Percentiles rank a stretch among this genome's conserved stretches.
These are phyloP conservation scores for Vireo altiloquus DNA, from an alignment of 2,113 vertebrate genomes.

Conservation along the genomic window DNA sequence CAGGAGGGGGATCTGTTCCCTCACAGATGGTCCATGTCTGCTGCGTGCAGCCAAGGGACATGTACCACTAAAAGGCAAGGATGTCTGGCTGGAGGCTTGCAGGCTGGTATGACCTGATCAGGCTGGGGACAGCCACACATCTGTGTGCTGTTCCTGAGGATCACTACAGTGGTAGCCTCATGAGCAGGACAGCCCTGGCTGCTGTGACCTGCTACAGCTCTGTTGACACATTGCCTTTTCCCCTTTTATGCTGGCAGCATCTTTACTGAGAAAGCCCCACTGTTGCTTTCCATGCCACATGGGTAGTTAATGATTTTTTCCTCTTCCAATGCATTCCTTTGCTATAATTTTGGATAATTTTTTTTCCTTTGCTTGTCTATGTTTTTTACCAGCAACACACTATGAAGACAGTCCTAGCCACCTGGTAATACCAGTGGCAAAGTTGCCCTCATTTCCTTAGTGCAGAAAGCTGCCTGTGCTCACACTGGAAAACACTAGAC, in stretches of 20 bases:
- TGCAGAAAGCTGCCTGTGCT: background rate
- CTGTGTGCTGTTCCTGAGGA: background rate
- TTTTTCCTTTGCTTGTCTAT: background rate
- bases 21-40: background rate
- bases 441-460: background rate
- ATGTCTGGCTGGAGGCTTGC: conserved; percentile 16
- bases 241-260: background rate
- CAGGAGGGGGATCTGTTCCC: background rate
- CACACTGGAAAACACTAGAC: background rate
- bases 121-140: background rate
- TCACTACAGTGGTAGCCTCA: background rate
- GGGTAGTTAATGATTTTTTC: background rate
- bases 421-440: background rate
- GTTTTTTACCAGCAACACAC: background rate
- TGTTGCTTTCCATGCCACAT: background rate
- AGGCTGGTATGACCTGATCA: background rate
- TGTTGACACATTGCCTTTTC: accelerated
- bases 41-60: background rate
- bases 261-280: background rate
- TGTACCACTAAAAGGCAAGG: background rate
- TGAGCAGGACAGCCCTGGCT: background rate
- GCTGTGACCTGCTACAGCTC: background rate
- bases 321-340: background rate
- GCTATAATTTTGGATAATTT: background rate
- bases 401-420: background rate